These are phyloP conservation scores for Leucoptera coffeella DNA, from an alignment of 2,888 invertebrate genomes.

Conservation along the genomic window DNA sequence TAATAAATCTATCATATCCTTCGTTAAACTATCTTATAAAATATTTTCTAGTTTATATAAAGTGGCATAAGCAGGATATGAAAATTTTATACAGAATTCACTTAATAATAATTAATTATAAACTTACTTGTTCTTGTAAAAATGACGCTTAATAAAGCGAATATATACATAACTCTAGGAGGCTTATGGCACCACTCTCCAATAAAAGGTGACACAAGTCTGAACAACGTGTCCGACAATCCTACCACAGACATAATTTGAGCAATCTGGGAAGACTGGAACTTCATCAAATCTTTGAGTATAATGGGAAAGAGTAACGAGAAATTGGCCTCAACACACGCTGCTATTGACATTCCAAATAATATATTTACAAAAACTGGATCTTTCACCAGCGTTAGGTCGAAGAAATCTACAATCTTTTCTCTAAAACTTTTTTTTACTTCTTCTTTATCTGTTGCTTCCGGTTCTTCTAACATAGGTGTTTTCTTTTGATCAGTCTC, in stretches of 20 bases:
- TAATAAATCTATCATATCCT: no score
- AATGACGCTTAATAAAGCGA: slow-evolving; percentile 54
- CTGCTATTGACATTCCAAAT: slow-evolving; percentile 60
- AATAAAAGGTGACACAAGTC: slow-evolving; percentile 60
- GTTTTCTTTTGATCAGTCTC: slow-evolving; percentile 8
- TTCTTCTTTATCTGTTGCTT: slow-evolving; percentile 15
- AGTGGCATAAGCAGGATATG: no score
- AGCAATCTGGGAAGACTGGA: slow-evolving; percentile 54
- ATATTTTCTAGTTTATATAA: no score
- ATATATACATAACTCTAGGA: slow-evolving; percentile 58
- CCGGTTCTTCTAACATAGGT: slow-evolving; percentile 12
- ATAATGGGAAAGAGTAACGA: slow-evolving; percentile 62
- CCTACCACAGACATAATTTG: slow-evolving; percentile 58
- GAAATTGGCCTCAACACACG: slow-evolving; percentile 66
- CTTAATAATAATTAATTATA: no score
- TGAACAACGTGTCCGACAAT: slow-evolving; percentile 50
- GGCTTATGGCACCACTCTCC: slow-evolving; percentile 58
- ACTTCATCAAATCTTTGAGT: slow-evolving; percentile 54
- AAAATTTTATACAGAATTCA: no score
- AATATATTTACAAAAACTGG: slow-evolving; percentile 62
- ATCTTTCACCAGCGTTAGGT: slow-evolving; percentile 60
- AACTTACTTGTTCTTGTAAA: slow-evolving; percentile 58
- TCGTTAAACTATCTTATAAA: no score
- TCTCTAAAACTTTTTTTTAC: slow-evolving; percentile 13
- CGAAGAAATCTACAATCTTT: slow-evolving; percentile 51